Base-by-base conservation (phyloP, 2,797 vertebrate genomes). In the Acanthopagrus latus region DNA sequence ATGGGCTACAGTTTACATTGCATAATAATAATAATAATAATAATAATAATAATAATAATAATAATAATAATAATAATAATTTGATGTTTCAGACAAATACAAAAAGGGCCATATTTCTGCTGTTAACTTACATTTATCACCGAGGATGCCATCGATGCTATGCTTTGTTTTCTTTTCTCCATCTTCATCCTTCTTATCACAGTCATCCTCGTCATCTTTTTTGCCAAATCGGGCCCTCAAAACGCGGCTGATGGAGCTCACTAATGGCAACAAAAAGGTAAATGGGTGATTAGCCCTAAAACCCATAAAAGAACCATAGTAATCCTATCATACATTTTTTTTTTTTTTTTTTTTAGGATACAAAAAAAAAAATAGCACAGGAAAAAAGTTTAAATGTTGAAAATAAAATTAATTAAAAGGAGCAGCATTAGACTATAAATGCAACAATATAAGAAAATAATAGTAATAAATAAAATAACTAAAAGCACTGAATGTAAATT, bases 171-270 rank as follows among this genome's bases (percentile, higher is more conserved):
- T 99, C 94, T 98, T 99, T 92, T 99, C 98, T 38, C 97, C 96
- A 16, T 99, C 98, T 70, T 99, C 98, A 86, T 99, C 98, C 90
- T 99, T 99, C 94, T 99, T 99, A 91, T 99, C 97, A 46, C 96
- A 96, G 18, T 99, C 98, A 90, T 96, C 96, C 48, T 99, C 98
- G 79, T 98, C 98, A 94, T 99, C 98, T 90, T 97, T 99, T 96
- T 99, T 99, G 95, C 98, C 98, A 96, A 99, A 99, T 93, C 98
- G 98, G 95, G 98, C 98, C 95, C 98, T 97, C 94, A 99, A 97
- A 93, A 99, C 97, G 68, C 98, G 97, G 96, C 98, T 99, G 96
- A 99, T 99, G 95, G 98, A 99, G 95, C 98, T 99, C 96, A 99
- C 98, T 99, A 96, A 97, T 91, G 92, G 91, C 91, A 92, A 94